Base-by-base conservation (phyloP, 2,113 vertebrate species). In the Todiramphus saurophagus region DNA sequence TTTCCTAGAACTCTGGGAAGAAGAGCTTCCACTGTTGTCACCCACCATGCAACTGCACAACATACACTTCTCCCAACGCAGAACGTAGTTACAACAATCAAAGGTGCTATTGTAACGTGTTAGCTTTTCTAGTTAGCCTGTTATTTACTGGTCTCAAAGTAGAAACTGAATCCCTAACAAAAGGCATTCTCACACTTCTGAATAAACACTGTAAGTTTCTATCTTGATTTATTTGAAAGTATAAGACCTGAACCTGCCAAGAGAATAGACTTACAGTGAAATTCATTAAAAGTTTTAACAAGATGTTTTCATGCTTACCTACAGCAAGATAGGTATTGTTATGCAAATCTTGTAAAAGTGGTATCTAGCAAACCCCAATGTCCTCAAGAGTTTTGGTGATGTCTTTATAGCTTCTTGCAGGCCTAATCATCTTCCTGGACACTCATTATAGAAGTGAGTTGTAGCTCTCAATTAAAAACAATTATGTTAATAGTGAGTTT, bases 391-490 rank as follows among this genome's bases (percentile, higher is more conserved):
- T 58, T 48, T 63, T 81, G 68, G 35, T 83, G 50, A 70, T 86
- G 18, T 44, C 77, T 93, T 62, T 64, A 43, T 13, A 67, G 66
- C 24, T 85, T 87, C 75, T 81, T 75, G 58, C 62, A 88, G 79
- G n/a, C 62, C 83, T 94, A 88, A 82, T 48, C 15, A 67, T 79
- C 89, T 92, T 90, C 69, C 86, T 90, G 66, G 56, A 75, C n/a
- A 30, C 30, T 82, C 56, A 60, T 87, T 55, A 92, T 23, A 82
- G 68, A 74, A 86, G 28, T 19, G 35, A 90, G 68, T 20, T 2
- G 0, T 33, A 92, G 56, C 51, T 60, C 92, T n/a, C 89, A 94
- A 64, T 89, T 87, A 56, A 81, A 94, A 92, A 51, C n/a, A 64
- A 67, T 46, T 53, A 46, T 0, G 1, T 76, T 83, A 76, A 81